phyloP scores from a whole-genome alignment of 2,113 vertebrate species.

The Tupaia chinensis region DNA sequence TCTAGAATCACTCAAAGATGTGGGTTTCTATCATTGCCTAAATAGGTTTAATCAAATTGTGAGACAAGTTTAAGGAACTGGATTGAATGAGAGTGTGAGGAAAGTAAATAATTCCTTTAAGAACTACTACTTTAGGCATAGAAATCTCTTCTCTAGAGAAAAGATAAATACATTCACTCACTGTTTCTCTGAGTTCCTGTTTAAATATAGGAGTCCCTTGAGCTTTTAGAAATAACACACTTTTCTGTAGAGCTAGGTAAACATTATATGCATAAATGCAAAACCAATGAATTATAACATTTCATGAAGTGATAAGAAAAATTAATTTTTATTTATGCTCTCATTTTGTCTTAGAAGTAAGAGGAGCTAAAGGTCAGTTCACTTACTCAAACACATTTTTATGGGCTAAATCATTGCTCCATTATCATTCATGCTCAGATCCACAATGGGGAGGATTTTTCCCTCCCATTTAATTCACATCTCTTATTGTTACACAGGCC shows the following conservation, averaged over 20 bases:
- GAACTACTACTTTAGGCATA: conserved; percentile 23
- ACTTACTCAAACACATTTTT: conserved; percentile 46
- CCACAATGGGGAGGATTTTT: not conserved
- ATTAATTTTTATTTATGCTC: conserved; percentile 56
- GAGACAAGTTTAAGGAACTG: not conserved
- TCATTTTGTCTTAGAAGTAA: conserved; percentile 52
- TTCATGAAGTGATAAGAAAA: not conserved
- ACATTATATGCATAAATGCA: not conserved
- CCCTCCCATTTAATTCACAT: conserved; percentile 46
- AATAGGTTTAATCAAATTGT: not conserved
- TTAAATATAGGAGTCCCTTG: not conserved
- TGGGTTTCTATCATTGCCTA: not conserved
- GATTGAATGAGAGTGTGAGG: not conserved
- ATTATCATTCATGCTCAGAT: conserved; percentile 47
- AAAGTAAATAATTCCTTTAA: not conserved
- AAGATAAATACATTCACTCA: not conserved
- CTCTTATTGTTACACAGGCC: not conserved
- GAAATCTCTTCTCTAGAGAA: not conserved
- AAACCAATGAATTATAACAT: conserved; percentile 23
- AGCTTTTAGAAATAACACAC: conserved; percentile 12
- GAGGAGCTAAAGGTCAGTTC: conserved; percentile 47
- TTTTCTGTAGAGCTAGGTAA: conserved; percentile 42
- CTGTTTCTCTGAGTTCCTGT: not conserved
- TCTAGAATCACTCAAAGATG: not conserved
- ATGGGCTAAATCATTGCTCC: conserved; percentile 36